These are phyloP conservation scores for Adrianichthys oophorus DNA, from an alignment of 2,797 vertebrate species.

Conservation along the genomic window DNA sequence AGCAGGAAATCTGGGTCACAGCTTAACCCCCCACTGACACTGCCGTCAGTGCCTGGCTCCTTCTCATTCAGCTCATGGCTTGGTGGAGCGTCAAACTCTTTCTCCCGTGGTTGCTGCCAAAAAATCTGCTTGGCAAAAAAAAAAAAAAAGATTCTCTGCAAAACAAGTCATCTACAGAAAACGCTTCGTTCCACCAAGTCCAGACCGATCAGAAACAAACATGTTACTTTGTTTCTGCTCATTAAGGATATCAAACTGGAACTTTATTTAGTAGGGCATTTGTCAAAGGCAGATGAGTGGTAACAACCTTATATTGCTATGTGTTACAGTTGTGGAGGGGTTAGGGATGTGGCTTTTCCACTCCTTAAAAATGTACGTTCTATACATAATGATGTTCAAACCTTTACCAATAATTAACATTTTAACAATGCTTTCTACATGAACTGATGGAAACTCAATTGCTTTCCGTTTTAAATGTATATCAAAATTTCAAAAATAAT, in stretches of 20 bases:
- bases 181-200: conserved; percentile 31
- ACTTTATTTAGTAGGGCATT: background rate
- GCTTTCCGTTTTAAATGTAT: too few relatives aligned
- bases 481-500: too few relatives aligned
- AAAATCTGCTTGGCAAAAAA: conserved; percentile 17
- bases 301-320: background rate
- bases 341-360: too few relatives aligned
- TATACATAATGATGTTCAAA: too few relatives aligned
- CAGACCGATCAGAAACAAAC: conserved; percentile 35
- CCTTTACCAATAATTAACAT: too few relatives aligned
- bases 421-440: too few relatives aligned
- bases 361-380: too few relatives aligned
- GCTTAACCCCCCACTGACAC: conserved; percentile 59
- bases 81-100: conserved; percentile 12
- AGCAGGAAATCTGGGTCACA: conserved; percentile 61
- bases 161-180: conserved; percentile 18
- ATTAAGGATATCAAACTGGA: background rate
- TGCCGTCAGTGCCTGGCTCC: conserved; percentile 31
- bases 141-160: conserved; percentile 11
- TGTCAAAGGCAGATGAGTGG: conserved; percentile 1
- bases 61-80: conserved; percentile 49
- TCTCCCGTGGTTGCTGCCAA: conserved; percentile 30
- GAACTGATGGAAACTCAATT: too few relatives aligned
- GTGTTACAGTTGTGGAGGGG: too few relatives aligned
- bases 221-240: conserved; percentile 34